Evolutionary conservation across 2,888 invertebrate genomes (phyloP), one percentile per base, ranked within the genome.

Genomic region (Smittia aterrima): DNA sequence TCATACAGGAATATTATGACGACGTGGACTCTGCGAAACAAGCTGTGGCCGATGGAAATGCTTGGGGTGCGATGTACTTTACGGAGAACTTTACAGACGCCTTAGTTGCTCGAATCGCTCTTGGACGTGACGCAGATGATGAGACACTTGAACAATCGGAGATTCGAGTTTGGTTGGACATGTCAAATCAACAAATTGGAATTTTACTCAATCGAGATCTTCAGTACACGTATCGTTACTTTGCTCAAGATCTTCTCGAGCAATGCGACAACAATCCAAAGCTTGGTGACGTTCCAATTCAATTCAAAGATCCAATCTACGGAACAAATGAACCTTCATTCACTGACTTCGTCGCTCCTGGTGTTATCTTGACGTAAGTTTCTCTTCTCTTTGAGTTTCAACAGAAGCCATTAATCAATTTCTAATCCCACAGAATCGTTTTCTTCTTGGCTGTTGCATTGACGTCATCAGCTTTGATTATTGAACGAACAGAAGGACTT

Each of bases 171-270:
- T 93, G 93, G 92, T 87, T 95, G 75, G 96, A 96, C 82, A 93
- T 95, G 92, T 93, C 95, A 78, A 96, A 96, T 88, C 95, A 97
- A 81, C 96, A 96, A 85, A 95, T 97, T 78, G 93, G 94, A 0
- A 87, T 95, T 78, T 92, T 95, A 86, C 85, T 96, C 66, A 93
- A 94, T 82, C 84, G 94, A 75, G 92, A 93, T 80, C 87, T 96
- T 75, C 91, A 95, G 81, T 87, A 92, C 80, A 90, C 94, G 0
- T 96, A 95, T 83, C 86, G 95, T 80, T 90, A 90, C 80, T 96
- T 96, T 80, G 92, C 95, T 7, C 86, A 87, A 85, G 86, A 89
- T 75, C 83, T 95, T 70, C 83, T 96, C 1, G 82, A 85, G 16
- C 87, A 88, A 6, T 93, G 94, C 80, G 86, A 89, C 1, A 88